phyloP scores from a whole-genome alignment of 2,113 vertebrate genomes.

The Macquaria australasica region DNA sequence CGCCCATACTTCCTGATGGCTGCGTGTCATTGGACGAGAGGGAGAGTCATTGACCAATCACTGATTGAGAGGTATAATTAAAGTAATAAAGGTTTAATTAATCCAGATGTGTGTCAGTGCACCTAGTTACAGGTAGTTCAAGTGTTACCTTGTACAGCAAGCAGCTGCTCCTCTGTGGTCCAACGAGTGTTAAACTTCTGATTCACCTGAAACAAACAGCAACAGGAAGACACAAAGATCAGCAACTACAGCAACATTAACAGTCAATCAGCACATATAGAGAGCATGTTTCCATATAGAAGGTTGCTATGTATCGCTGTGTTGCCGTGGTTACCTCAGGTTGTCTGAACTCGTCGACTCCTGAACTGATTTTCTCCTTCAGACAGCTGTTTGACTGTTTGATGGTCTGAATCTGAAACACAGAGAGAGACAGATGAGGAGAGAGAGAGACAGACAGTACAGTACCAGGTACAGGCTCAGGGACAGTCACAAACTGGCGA shows the following conservation, averaged over 20 bases:
- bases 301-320: no score
- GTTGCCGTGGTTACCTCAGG: conserved; percentile 87
- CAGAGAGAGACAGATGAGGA: neutral
- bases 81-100: neutral
- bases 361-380: conserved; percentile 92
- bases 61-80: neutral
- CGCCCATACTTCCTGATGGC: conserved; percentile 97
- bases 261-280: neutral
- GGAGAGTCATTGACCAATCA: conserved; percentile 3
- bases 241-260: neutral
- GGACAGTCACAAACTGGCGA: no score
- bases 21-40: conserved; percentile 66
- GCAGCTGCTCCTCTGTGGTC: conserved; percentile 98
- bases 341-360: conserved; percentile 90
- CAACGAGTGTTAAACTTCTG: conserved; percentile 96
- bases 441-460: neutral
- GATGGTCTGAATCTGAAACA: conserved; percentile 93
- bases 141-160: conserved; percentile 94
- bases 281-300: neutral
- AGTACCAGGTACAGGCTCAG: neutral
- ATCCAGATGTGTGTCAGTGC: neutral
- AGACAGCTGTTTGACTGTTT: conserved; percentile 95
- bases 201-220: conserved; percentile 82
- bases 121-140: neutral
- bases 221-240: neutral